Conservation (phyloP, 2,797 vertebrate species). For the Apodemus agrarius region DNA sequence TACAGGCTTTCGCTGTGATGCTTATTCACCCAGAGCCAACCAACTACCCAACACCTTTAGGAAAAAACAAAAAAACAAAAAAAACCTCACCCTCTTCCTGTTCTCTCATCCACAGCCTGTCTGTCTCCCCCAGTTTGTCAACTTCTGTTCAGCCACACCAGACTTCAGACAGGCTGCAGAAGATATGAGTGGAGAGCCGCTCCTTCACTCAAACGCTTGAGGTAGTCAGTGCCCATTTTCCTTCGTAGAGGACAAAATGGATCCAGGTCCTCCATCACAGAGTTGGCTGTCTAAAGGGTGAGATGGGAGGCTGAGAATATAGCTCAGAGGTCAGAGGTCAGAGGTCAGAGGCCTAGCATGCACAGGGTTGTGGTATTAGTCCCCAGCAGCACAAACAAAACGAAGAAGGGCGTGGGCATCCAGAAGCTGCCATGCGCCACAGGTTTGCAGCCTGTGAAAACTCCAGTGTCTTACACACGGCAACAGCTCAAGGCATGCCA, state of each 20-base stretch:
- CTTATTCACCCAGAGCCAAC: neutral
- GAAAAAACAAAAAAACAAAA: neutral
- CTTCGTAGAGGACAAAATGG: neutral
- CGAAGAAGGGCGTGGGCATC: neutral
- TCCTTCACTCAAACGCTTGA: neutral
- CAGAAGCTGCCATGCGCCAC: too few species aligned
- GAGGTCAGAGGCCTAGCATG: neutral
- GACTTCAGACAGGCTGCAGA: neutral
- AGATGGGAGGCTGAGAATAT: neutral
- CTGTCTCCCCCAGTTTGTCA: neutral
- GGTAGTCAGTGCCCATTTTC: neutral
- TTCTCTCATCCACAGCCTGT: neutral
- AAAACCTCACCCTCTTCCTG: neutral
- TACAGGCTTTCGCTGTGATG: neutral
- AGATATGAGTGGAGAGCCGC: neutral
- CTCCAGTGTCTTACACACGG: accelerated
- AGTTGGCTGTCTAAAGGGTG: neutral
- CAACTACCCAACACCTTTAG: neutral
- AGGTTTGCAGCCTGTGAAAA: neutral
- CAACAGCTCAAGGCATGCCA: neutral
- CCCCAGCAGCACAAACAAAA: neutral
- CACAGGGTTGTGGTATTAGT: too few species aligned
- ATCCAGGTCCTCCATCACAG: neutral
- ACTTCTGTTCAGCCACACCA: neutral
- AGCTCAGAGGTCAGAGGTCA: neutral